Percentiles rank a stretch among this genome's conserved stretches.
Conservation (phyloP, 2,888 invertebrate species). For the Odontocolon sp. region DNA sequence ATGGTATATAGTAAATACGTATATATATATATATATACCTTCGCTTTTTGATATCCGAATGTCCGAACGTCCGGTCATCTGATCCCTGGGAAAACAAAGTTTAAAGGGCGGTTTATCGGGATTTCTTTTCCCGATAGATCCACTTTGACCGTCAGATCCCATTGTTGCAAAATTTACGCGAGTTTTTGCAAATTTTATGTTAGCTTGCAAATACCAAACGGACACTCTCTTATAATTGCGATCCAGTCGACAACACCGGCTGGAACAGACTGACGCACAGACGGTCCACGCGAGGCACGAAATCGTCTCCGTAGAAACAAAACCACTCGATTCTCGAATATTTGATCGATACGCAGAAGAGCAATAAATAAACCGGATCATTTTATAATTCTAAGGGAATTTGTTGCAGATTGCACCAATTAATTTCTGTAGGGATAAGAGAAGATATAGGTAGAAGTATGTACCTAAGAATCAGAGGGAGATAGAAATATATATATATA, state of each 20-base stretch:
- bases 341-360: slow-evolving; percentile 64
- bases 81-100: slow-evolving; percentile 72
- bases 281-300: slow-evolving; percentile 14
- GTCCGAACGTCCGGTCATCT: slow-evolving; percentile 71
- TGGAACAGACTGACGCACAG: slow-evolving; percentile 40
- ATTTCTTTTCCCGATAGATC: slow-evolving; percentile 52
- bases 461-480: too few species aligned
- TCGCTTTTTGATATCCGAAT: slow-evolving; percentile 65
- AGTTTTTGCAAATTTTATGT: slow-evolving; percentile 59
- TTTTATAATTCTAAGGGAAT: slow-evolving; percentile 22
- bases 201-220: slow-evolving; percentile 50
- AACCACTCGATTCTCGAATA: slow-evolving; percentile 43
- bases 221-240: slow-evolving; percentile 30
- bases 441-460: background rate
- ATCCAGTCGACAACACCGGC: slow-evolving; percentile 11
- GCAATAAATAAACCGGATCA: slow-evolving; percentile 21
- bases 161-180: too few species aligned
- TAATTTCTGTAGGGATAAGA: background rate
- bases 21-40: too few species aligned
- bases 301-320: slow-evolving; percentile 57
- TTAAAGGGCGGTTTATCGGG: slow-evolving; percentile 72
- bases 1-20: too few species aligned
- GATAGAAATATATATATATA: too few species aligned
- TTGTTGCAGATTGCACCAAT: background rate
- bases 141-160: slow-evolving; percentile 39